Evolutionary conservation across 2,113 vertebrate genomes (phyloP), one percentile per base, ranked within the genome.

Genomic region (Macroglossus sobrinus): DNA sequence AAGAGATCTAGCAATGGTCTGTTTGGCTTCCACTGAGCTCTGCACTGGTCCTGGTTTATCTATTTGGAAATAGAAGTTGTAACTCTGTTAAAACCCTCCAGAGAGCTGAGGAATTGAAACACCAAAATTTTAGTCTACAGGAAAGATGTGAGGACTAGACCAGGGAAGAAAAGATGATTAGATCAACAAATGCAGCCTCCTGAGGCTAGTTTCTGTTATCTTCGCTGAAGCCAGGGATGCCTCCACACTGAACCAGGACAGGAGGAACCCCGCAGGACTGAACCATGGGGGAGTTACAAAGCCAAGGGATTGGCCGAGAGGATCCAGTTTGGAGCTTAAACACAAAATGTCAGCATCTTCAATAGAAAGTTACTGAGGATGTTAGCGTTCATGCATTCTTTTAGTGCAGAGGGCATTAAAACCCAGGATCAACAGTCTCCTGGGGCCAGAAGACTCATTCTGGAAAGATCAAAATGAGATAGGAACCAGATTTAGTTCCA

Each of bases 371-470:
- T 79, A 47, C 30, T 26, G 40, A 92, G 40, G 26, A n/a, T 81
- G 33, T 87, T 71, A 24, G 38, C 8, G 3, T 68, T 22, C 38
- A 53, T 50, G 28, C 21, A 63, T 80, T 66, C 35, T 94, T 94
- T 89, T 61, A 69, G 45, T 88, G 38, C 22, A 82, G n/a, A 78
- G 19, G 63, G 30, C 61, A 26, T 91, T 94, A 93, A 91, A 96
- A 85, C 33, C 7, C 33, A 59, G 76, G 59, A 72, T 85, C 50
- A 33, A 30, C n/a, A 76, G 45, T 63, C 40, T 86, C 4, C 28
- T 71, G 38, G 45, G 59, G 50, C 63, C 89, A 76, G 59, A 92
- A 94, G 68, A 84, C 74, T 93, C 81, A 53, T 61, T 94, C 57
- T 92, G 24, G 53, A 50, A 88, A 96, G 85, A 45, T 69, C 50